A percentile compares a stretch with the other conserved stretches of the same genome.
Evolutionary conservation across 2,888 invertebrate genomes (phyloP).

Genomic region (Brachyptera putata): DNA sequence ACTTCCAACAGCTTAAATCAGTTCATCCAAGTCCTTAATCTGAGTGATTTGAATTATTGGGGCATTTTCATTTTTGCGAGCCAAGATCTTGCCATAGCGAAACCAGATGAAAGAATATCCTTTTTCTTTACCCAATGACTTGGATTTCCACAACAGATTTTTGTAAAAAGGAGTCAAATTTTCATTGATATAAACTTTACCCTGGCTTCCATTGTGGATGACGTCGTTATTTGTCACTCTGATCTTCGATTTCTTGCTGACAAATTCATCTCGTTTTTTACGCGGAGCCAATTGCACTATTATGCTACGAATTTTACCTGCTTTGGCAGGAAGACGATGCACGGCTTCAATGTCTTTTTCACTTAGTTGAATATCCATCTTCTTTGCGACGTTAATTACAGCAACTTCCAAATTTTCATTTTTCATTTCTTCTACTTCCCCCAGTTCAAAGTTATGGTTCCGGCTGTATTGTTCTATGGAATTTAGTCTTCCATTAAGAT

Average conservation of each 20-base stretch:
- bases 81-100: neutral
- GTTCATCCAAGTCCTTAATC: neutral
- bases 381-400: neutral
- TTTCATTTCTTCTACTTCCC: too few species aligned
- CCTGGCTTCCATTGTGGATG: neutral
- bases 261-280: slow-evolving; percentile 2
- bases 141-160: neutral
- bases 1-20: too few species aligned
- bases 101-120: neutral
- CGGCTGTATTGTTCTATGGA: too few species aligned
- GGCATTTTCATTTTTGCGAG: neutral
- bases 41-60: slow-evolving; percentile 1
- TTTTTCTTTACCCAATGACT: neutral
- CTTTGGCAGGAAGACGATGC: neutral
- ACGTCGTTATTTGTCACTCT: neutral
- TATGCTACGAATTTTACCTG: neutral
- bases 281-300: neutral
- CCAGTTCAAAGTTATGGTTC: too few species aligned
- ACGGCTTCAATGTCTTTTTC: neutral
- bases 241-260: neutral
- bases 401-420: neutral
- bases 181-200: neutral
- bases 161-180: slow-evolving; percentile 3
- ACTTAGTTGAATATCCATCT: neutral
- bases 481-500: too few species aligned